Evolutionary conservation across 1,140 invertebrate genomes (phyloP), one percentile per base, ranked within the genome.

Genomic region (Pogonomyrmex barbatus): DNA sequence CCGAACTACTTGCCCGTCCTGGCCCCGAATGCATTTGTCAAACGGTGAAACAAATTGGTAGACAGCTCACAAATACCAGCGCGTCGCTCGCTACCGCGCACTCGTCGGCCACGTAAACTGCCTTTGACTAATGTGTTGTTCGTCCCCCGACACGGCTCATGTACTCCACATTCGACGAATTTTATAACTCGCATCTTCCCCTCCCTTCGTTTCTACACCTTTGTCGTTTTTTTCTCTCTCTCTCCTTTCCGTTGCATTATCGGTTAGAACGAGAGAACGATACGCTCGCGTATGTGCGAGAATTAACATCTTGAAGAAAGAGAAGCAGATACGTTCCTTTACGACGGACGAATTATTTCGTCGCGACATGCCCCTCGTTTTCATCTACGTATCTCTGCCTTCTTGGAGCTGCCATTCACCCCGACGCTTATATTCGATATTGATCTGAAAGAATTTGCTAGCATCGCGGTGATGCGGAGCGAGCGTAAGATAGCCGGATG

Each of bases 111-210:
- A 90, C 90, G 90, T 90, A 92, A 92, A 92, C 91, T 91, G 87
- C 90, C 89, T 93, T 93, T 94, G 93, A 93, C 91, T 93, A 93
- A 94, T 93, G 93, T 93, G 93, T 93, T 93, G 93, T 94, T 94
- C 91, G 88, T 91, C 89, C 90, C 62, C 86, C 88, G 91, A 90
- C 91, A 93, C 91, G 91, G 89, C 92, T 93, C 92, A 93, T 93
- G 91, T 92, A 94, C 89, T 91, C 87, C 85, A 90, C 86, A 87
- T 91, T 92, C 90, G 88, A 86, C 85, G 90, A 91, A 92, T 93
- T 92, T 92, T 92, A 92, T 90, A 93, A 92, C 92, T 75, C 65
- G 68, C 81, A 1, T 85, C 39, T 60, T 65, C 17, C 47, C 5
- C 47, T 70, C 50, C 47, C 65, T 73, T 47, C 42, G 39, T 70